These are phyloP conservation scores for Pomacea canaliculata DNA, from an alignment of 2,888 invertebrate species.

Conservation along the genomic window DNA sequence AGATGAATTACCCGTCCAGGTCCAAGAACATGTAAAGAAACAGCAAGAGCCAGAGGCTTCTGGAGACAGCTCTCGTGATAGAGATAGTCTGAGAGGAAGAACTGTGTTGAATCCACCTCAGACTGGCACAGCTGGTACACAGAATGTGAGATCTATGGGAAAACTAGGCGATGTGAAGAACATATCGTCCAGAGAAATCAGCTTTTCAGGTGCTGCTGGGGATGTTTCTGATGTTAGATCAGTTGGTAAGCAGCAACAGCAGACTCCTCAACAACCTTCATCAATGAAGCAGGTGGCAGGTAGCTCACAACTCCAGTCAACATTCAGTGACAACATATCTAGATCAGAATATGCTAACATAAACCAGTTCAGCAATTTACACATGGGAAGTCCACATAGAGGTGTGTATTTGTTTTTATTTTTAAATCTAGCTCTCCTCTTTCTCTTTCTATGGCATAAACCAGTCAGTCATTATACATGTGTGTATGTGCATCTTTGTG, in stretches of 20 bases:
- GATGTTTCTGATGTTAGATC: too few relatives aligned
- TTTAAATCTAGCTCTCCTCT: too few relatives aligned
- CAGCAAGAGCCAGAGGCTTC: conserved; percentile 19
- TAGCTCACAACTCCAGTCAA: not conserved
- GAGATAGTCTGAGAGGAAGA: conserved; percentile 33
- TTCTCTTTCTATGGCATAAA: too few relatives aligned
- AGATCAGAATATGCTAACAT: conserved; percentile 16
- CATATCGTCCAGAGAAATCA: not conserved
- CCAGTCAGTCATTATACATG: too few relatives aligned
- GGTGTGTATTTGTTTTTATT: not conserved
- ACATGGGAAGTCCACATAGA: not conserved
- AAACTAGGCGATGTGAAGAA: conserved; percentile 28
- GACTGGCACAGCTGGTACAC: conserved; percentile 26
- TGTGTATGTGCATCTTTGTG: too few relatives aligned
- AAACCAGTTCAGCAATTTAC: conserved; percentile 7
- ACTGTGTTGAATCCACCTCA: conserved; percentile 1
- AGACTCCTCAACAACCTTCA: not conserved
- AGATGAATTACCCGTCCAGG: not conserved
- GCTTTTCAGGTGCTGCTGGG: too few relatives aligned
- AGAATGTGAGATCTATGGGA: conserved; percentile 35
- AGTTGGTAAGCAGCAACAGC: too few relatives aligned
- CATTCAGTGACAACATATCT: not conserved
- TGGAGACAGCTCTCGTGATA: conserved; percentile 10
- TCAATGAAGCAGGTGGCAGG: not conserved
- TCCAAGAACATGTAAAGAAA: conserved; percentile 25